A percentile compares a stretch with the other conserved stretches of the same genome.
These are phyloP conservation scores for Mechanitis mazaeus DNA, from an alignment of 2,888 invertebrate species.

Conservation along the genomic window DNA sequence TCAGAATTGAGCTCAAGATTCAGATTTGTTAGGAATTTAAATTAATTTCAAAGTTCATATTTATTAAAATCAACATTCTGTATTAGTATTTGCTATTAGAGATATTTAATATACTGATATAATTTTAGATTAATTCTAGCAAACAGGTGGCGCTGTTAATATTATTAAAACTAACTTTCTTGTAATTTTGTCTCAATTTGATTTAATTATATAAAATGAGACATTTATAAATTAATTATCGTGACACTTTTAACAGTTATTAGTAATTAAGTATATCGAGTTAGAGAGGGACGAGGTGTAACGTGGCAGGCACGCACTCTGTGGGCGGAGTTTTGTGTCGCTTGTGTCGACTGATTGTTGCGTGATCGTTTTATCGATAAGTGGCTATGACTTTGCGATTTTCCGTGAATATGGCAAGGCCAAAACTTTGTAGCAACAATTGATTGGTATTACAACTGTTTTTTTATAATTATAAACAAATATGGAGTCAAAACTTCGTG, in stretches of 20 bases:
- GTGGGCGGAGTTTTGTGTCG: slow-evolving; percentile 22
- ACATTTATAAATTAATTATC: slow-evolving; percentile 1
- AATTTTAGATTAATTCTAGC: too few species aligned
- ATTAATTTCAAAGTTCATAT: too few species aligned
- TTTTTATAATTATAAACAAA: too few species aligned
- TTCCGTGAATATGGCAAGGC: slow-evolving; percentile 1
- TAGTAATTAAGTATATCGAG: slow-evolving; percentile 26
- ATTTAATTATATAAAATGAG: neutral
- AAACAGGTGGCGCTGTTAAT: too few species aligned
- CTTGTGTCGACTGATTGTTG: slow-evolving; percentile 17
- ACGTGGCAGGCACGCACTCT: slow-evolving; percentile 46
- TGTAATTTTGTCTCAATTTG: too few species aligned
- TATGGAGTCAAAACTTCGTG: too few species aligned
- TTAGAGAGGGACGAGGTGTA: slow-evolving; percentile 49
- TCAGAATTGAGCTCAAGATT: neutral
- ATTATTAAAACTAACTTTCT: too few species aligned
- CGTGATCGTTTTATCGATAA: slow-evolving; percentile 19
- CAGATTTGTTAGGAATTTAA: too few species aligned
- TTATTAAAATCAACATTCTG: too few species aligned
- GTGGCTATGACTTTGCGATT: slow-evolving; percentile 8
- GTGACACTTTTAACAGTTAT: slow-evolving; percentile 1
- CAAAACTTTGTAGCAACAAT: neutral
- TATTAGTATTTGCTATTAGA: too few species aligned
- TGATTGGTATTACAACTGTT: neutral
- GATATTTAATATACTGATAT: too few species aligned